These are phyloP conservation scores for Euphonia xanthogaster DNA, from an alignment of 2,797 vertebrate genomes.

Conservation along the genomic window DNA sequence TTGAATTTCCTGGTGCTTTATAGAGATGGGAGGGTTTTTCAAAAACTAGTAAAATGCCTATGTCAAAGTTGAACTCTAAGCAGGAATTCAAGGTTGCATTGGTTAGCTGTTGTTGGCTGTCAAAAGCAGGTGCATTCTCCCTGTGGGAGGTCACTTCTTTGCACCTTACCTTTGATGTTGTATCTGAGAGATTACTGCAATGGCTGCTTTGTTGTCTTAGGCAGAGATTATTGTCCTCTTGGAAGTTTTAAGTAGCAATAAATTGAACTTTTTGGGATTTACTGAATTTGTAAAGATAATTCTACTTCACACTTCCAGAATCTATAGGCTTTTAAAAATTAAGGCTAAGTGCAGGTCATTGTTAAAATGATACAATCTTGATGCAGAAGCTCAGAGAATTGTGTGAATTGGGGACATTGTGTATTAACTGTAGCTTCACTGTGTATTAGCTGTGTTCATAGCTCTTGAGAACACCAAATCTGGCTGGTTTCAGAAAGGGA, in stretches of 20 bases:
- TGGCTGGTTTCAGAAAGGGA: not conserved
- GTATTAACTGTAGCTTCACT: not conserved
- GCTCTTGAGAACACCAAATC: not conserved
- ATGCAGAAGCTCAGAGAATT: not conserved
- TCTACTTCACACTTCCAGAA: not conserved
- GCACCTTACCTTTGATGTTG: not conserved
- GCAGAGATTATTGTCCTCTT: not conserved
- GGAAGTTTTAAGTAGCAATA: not conserved
- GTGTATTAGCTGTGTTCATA: not conserved
- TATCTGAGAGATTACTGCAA: not conserved
- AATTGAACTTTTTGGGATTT: not conserved
- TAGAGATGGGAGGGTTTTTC: not conserved
- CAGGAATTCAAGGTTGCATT: not conserved
- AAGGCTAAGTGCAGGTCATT: not conserved
- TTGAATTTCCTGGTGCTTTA: not conserved
- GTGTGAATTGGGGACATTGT: not conserved
- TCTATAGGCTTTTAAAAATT: not conserved
- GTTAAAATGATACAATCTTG: not conserved
- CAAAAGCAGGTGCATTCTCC: not conserved
- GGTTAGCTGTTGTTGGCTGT: not conserved
- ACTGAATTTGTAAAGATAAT: not conserved
- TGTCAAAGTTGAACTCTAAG: not conserved
- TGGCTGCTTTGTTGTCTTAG: slow-evolving; percentile 2
- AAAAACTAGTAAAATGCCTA: not conserved
- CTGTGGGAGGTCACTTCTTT: not conserved